phyloP scores from a whole-genome alignment of 2,888 invertebrate genomes.

The Blera fallax region DNA sequence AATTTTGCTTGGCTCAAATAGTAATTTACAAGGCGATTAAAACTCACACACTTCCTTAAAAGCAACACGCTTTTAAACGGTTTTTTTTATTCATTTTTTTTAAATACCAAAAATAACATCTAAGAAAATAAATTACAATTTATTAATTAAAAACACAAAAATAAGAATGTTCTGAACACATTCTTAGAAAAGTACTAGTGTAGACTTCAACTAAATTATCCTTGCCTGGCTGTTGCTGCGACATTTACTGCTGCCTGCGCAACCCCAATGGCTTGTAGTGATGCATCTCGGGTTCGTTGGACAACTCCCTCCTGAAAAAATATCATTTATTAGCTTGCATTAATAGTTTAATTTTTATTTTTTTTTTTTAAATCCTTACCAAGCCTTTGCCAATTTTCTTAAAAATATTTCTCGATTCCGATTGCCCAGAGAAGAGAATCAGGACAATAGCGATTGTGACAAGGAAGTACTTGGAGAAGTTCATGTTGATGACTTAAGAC shows the following conservation, averaged over 20 bases:
- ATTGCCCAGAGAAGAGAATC: constrained; percentile 75
- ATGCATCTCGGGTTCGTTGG: constrained; percentile 77
- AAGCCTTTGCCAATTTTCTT: constrained; percentile 77
- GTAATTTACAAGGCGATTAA: too few relatives aligned
- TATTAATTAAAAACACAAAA: too few relatives aligned
- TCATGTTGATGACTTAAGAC: too few relatives aligned
- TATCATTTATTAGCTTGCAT: neutral
- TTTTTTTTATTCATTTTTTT: too few relatives aligned
- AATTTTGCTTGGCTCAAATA: too few relatives aligned
- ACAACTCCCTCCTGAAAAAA: constrained; percentile 73
- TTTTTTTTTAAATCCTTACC: constrained; percentile 73
- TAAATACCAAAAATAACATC: too few relatives aligned
- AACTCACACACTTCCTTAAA: too few relatives aligned
- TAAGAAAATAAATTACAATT: too few relatives aligned
- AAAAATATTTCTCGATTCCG: constrained; percentile 76
- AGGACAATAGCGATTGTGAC: constrained; percentile 74
- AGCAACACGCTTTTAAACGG: too few relatives aligned
- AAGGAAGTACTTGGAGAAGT: constrained; percentile 74
- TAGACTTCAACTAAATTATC: too few relatives aligned
- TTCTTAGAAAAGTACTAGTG: too few relatives aligned
- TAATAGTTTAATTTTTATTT: neutral
- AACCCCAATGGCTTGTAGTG: constrained; percentile 74
- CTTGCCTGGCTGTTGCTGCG: constrained; percentile 73
- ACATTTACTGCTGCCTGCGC: constrained; percentile 77
- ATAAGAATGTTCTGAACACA: too few relatives aligned